These are phyloP conservation scores for Smutsia gigantea DNA, from an alignment of 2,797 vertebrate genomes.

Conservation along the genomic window DNA sequence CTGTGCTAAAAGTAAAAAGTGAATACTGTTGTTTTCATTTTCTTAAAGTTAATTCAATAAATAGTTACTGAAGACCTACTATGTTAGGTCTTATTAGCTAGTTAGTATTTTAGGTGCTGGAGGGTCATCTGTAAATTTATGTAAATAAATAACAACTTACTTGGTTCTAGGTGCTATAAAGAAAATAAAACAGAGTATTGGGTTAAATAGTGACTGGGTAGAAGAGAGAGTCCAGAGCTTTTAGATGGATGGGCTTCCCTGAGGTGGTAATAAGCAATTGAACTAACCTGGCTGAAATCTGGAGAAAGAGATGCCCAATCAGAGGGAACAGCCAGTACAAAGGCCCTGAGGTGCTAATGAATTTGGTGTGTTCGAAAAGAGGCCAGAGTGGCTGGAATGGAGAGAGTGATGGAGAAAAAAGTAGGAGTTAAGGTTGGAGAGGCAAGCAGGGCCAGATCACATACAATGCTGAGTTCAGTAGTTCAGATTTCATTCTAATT, in stretches of 20 bases:
- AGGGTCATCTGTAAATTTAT: background rate
- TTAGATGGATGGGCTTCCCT: background rate
- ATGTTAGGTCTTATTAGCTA: background rate
- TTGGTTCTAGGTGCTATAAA: background rate
- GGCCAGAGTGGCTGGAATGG: background rate
- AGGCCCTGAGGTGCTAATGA: background rate
- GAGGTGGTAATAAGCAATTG: background rate
- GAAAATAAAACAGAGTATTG: background rate
- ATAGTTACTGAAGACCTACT: background rate
- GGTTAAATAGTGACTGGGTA: background rate
- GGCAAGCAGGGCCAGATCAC: background rate
- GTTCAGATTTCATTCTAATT: constrained; percentile 8
- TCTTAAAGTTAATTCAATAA: background rate
- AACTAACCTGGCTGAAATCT: background rate
- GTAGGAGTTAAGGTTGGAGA: background rate
- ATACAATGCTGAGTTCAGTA: background rate
- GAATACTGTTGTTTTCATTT: background rate
- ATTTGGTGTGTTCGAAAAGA: background rate
- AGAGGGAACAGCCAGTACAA: background rate
- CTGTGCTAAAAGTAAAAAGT: background rate
- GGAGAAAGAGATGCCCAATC: background rate
- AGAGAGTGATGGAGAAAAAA: background rate
- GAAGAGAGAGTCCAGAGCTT: background rate
- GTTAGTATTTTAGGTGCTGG: background rate
- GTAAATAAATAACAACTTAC: background rate